A percentile compares a stretch with the other conserved stretches of the same genome.
These are phyloP conservation scores for Danaus plexippus DNA, from an alignment of 1,140 invertebrate genomes.

Conservation along the genomic window DNA sequence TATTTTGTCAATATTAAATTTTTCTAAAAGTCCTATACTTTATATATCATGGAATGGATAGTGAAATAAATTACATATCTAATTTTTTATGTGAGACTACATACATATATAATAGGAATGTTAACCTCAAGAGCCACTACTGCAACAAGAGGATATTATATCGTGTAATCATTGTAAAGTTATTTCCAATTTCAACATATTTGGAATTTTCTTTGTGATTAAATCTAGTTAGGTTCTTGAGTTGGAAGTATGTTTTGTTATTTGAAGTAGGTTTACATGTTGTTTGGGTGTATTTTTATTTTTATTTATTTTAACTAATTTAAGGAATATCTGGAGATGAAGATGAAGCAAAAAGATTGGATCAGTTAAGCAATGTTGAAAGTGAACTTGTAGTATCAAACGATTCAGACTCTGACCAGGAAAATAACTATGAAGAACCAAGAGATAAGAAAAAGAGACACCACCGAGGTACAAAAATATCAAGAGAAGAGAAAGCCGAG, in stretches of 20 bases:
- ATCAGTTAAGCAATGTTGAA: constrained; percentile 76
- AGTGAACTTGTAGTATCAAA: constrained; percentile 72
- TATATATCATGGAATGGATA: too few relatives aligned
- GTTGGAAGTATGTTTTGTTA: too few relatives aligned
- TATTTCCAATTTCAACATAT: too few relatives aligned
- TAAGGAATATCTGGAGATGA: constrained; percentile 78
- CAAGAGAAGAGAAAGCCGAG: constrained; percentile 74
- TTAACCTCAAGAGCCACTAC: too few relatives aligned
- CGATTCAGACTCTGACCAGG: constrained; percentile 64
- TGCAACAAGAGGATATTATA: too few relatives aligned
- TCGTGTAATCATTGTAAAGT: too few relatives aligned
- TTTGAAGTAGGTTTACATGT: neutral
- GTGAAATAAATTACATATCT: neutral
- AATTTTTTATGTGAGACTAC: neutral
- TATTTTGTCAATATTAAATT: too few relatives aligned
- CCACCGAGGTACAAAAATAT: constrained; percentile 73
- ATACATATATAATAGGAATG: too few relatives aligned
- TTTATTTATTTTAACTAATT: constrained; percentile 18
- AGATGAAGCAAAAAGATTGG: constrained; percentile 82
- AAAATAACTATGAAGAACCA: constrained; percentile 53
- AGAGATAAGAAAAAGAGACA: constrained; percentile 74
- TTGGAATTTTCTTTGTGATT: too few relatives aligned
- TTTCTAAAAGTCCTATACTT: too few relatives aligned
- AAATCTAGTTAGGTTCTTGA: too few relatives aligned
- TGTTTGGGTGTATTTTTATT: neutral